Evolutionary conservation across 2,888 invertebrate species (phyloP).

Genomic region (Dorcus parallelipipedus): DNA sequence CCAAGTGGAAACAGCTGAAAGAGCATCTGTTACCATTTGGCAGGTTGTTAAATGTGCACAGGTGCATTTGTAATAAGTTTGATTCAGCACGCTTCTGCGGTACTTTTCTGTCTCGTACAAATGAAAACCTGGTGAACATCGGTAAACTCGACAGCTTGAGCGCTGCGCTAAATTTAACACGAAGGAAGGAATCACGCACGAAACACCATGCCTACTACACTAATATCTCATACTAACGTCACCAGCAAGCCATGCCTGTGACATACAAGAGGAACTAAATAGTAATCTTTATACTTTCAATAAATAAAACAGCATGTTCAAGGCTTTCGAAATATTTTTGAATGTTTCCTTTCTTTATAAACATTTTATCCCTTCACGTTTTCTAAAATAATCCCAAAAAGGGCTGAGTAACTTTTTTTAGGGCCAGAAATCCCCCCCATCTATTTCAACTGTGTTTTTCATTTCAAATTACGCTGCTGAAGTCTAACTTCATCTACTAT

Average conservation of each 20-base stretch:
- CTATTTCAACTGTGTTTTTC: too few relatives aligned
- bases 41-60: slow-evolving; percentile 29
- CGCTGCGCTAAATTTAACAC: slow-evolving; percentile 18
- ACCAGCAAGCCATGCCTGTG: background rate
- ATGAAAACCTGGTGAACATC: slow-evolving; percentile 3
- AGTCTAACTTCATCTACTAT: too few relatives aligned
- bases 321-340: too few relatives aligned
- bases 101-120: background rate
- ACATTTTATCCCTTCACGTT: too few relatives aligned
- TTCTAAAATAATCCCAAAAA: too few relatives aligned
- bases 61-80: slow-evolving; percentile 20
- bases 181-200: slow-evolving; percentile 17
- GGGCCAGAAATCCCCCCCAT: too few relatives aligned
- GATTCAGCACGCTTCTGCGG: slow-evolving; percentile 21
- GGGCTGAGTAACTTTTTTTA: too few relatives aligned
- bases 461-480: too few relatives aligned
- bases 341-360: too few relatives aligned
- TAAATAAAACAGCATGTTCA: too few relatives aligned
- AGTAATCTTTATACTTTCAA: too few relatives aligned
- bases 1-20: slow-evolving; percentile 7
- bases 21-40: slow-evolving; percentile 24
- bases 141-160: slow-evolving; percentile 5
- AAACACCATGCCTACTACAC: background rate
- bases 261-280: background rate
- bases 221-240: slow-evolving; percentile 2